Base-by-base conservation (phyloP, 2,113 vertebrate species). In the Herpetotheres cachinnans region DNA sequence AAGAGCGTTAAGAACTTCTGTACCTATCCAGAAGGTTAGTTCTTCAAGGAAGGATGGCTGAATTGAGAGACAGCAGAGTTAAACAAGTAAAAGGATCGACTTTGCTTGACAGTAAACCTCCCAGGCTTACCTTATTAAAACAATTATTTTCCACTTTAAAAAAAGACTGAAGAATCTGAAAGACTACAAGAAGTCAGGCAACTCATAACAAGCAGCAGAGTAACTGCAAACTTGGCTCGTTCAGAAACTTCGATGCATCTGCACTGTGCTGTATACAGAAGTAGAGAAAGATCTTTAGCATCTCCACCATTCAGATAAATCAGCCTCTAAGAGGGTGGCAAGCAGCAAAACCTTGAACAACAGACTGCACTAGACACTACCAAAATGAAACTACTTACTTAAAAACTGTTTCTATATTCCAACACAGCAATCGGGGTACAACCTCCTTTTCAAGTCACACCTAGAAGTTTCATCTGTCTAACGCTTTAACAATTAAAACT, bases 361-460 rank as follows among this genome's bases (percentile, higher is more conserved):
- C 50, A 19, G 47, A 6, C 47, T 18, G 79, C 36, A 1, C 26
- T 7, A 19, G 21, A 7, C 19, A 42, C 7, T 0, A 2, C 46
- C 58, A 7, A 7, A 2, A 8, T 1, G 6, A 16, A 58, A 44
- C 2, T 0, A 2, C 11, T 0, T 25, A 1, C 1, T 36, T 10
- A 11, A 27, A 66, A 63, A 7, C 17, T 10, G 29, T 1, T 42
- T 3, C 56, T 36, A 0, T 13, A 27, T 8, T 26, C 65, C 52
- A 50, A 1, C 17, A 13, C 25, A 42, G 61, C n/a, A 32, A 61
- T 44, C 6, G 7, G 20, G 34, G 19, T 4, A 55, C 47, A 19
- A 3, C 16, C 16, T 56, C 46, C 55, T 66, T 54, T 34, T 7
- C 40, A 49, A 62, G 55, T 2, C 49, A 16, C 13, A 7, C 25